phyloP scores from a whole-genome alignment of 2,888 invertebrate species.

The Clepsis dumicolana region DNA sequence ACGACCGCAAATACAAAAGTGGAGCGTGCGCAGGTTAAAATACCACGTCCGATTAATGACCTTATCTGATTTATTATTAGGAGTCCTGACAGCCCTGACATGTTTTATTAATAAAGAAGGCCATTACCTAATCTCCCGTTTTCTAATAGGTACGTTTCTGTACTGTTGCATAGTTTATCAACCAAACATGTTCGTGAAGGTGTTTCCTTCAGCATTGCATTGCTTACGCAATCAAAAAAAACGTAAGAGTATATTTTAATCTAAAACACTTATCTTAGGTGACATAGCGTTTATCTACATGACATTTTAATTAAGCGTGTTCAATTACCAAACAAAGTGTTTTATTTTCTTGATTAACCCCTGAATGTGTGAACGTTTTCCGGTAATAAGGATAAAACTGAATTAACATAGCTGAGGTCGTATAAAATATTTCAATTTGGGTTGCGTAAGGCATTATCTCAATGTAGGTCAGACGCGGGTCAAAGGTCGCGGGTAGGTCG shows the following conservation, averaged over 20 bases:
- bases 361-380: background rate
- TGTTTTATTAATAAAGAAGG: background rate
- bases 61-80: background rate
- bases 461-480: slow-evolving; percentile 86
- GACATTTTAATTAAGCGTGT: background rate
- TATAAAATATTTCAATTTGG: slow-evolving; percentile 27
- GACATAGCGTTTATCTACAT: too few species aligned
- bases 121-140: too few species aligned
- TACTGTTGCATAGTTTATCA: too few species aligned
- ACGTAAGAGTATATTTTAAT: too few species aligned
- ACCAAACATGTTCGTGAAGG: too few species aligned
- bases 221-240: too few species aligned
- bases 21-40: slow-evolving; percentile 11
- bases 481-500: slow-evolving; percentile 86
- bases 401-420: slow-evolving; percentile 21
- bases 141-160: too few species aligned
- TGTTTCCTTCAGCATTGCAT: too few species aligned
- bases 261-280: too few species aligned
- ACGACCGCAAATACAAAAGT: slow-evolving; percentile 16
- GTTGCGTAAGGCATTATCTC: slow-evolving; percentile 73
- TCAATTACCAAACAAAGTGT: background rate
- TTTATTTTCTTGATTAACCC: background rate
- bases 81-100: background rate
- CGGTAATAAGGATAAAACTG: background rate
- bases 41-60: background rate